Percentiles rank a stretch among this genome's conserved stretches.
Conservation (phyloP, 2,113 vertebrate genomes). For the Anolis carolinensis region DNA sequence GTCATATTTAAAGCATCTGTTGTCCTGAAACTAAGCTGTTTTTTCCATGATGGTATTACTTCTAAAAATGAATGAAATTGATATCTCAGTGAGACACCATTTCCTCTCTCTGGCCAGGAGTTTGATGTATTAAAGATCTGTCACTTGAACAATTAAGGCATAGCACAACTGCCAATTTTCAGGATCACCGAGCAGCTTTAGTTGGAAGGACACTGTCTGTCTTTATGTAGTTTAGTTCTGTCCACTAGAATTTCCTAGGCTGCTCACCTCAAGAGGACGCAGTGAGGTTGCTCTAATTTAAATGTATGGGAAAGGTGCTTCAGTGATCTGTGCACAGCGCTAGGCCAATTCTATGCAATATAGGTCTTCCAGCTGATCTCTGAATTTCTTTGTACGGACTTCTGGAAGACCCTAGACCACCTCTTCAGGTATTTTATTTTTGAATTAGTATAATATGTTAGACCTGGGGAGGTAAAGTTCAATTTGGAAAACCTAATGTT, state of each 20-base stretch:
- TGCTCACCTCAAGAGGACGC: constrained; percentile 1
- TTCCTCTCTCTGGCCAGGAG: neutral
- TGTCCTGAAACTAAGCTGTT: no score
- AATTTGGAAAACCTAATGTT: no score
- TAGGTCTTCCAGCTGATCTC: neutral
- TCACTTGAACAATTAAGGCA: neutral
- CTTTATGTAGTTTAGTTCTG: neutral
- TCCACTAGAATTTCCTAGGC: neutral
- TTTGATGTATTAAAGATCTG: neutral
- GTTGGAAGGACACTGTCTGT: neutral
- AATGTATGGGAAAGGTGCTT: neutral
- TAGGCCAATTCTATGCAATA: neutral
- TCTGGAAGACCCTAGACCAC: neutral
- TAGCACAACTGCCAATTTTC: neutral
- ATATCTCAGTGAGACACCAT: neutral
- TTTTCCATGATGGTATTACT: no score
- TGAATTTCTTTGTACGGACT: neutral
- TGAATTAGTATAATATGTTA: neutral
- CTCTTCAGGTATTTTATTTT: neutral
- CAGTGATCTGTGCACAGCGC: no score
- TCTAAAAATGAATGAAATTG: no score
- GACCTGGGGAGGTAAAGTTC: no score
- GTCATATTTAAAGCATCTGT: no score
- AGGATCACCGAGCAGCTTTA: neutral
- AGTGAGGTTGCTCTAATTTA: neutral